Percentiles rank a stretch among this genome's conserved stretches.
These are phyloP conservation scores for Molossus alvarezi DNA, from an alignment of 2,797 vertebrate species.

Conservation along the genomic window DNA sequence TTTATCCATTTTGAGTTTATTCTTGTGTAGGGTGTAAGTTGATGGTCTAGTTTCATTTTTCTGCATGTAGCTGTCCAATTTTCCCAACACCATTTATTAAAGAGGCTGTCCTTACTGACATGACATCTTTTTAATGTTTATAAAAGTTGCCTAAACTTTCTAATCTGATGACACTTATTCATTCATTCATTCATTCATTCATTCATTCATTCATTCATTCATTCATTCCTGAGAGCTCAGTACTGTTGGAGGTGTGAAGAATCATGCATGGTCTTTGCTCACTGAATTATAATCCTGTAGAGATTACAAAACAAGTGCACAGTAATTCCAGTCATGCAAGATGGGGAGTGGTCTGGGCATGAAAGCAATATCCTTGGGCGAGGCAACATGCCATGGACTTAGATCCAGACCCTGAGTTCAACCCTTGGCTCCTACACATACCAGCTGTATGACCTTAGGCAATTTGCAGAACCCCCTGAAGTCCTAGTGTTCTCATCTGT, in stretches of 20 bases:
- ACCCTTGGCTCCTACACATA: background rate
- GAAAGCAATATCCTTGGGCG: background rate
- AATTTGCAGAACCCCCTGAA: background rate
- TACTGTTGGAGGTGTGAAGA: background rate
- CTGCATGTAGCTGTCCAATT: too few species aligned
- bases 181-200: background rate
- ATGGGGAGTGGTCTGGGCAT: background rate
- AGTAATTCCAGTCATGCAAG: background rate
- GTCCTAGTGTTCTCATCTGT: background rate
- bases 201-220: background rate
- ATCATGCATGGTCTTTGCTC: background rate
- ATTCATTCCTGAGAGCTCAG: constrained; percentile 19
- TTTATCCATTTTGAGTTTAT: too few species aligned
- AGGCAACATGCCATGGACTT: background rate
- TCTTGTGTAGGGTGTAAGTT: too few species aligned
- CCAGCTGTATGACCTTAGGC: background rate
- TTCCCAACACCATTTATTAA: too few species aligned
- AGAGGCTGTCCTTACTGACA: background rate
- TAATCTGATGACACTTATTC: background rate
- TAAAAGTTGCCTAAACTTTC: background rate
- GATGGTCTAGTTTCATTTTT: too few species aligned
- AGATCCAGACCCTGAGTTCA: constrained; percentile 2
- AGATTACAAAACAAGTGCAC: background rate
- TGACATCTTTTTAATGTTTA: background rate
- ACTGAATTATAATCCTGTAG: background rate